Base-by-base conservation (phyloP, 2,888 invertebrate genomes). In the Brassicogethes aeneus region DNA sequence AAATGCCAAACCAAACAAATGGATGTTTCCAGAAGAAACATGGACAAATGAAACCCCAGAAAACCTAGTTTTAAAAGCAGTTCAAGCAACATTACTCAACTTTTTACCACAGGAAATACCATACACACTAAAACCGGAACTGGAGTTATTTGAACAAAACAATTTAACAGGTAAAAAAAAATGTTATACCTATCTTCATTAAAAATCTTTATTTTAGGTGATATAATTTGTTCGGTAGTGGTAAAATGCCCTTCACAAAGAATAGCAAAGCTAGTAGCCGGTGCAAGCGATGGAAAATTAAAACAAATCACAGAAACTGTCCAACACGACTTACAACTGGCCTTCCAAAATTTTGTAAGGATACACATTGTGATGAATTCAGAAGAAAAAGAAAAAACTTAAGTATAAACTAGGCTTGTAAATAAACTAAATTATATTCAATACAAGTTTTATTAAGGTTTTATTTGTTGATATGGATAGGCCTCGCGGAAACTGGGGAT, bases 41-140 rank as follows among this genome's bases (percentile, higher is more conserved):
- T 81, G 85, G 62, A 85, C 91, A 0, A 85, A 92, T 64, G 83
- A 87, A 57, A 68, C 74, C 12, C 78, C 83, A 0, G 77, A 82
- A 54, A 69, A 72, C 3, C 64, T 94, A 15, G 81, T 89, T 43
- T 70, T 77, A 37, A 77, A 81, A 51, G 80, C 85, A 41, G 84
- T 96, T 0, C 75, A 85, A 54, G 89, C 92, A 1, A 85, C 85
- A 52, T 73, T 95, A 31, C 65, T 97, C 43, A 89, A 97, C 60
- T 77, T 80, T 58, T 68, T 95, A 33, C 79, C 83, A 0, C 76
- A 89, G 51, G 91, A 95, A 70, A 76, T 96, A 33, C 96, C 96
- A 0, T 96, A 96, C 59, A 72, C 66, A 31, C 60, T 94, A 2
- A 70, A 74, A 44, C 72, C 80, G 3, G 57, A 71, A 36, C 60